phyloP scores from a whole-genome alignment of 2,113 vertebrate genomes.

The Vicugna pacos region DNA sequence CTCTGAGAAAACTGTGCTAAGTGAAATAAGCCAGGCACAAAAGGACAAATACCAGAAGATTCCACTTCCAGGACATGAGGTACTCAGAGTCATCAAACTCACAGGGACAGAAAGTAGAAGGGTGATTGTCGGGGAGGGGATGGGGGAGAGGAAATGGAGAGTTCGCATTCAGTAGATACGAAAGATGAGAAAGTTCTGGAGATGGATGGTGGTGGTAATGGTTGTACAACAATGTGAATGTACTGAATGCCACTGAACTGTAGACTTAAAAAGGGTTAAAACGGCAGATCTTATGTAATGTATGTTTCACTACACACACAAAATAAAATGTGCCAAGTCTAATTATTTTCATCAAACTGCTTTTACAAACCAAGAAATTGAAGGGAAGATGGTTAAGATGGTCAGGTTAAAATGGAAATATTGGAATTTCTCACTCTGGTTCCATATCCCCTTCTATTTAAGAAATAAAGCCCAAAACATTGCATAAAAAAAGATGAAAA shows the following conservation, averaged over 20 bases:
- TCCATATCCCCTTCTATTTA: background rate
- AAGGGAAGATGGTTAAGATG: background rate
- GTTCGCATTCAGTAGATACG: rapidly evolving
- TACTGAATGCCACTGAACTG: background rate
- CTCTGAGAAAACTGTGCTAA: background rate
- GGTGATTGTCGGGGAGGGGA: no score
- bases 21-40: background rate
- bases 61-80: background rate
- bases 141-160: background rate
- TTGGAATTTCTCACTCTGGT: background rate
- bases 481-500: background rate
- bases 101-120: background rate
- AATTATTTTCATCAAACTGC: background rate
- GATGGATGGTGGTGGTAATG: no score
- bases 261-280: background rate
- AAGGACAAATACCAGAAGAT: background rate
- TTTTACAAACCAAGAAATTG: background rate
- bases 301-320: background rate
- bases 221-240: background rate
- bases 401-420: background rate
- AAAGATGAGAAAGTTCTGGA: background rate
- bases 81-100: background rate
- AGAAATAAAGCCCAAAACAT: background rate
- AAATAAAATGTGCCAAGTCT: background rate
- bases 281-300: background rate